Evolutionary conservation across 2,797 vertebrate genomes (phyloP), one percentile per base, ranked within the genome.

Genomic region (Enteromius trimaculatus): DNA sequence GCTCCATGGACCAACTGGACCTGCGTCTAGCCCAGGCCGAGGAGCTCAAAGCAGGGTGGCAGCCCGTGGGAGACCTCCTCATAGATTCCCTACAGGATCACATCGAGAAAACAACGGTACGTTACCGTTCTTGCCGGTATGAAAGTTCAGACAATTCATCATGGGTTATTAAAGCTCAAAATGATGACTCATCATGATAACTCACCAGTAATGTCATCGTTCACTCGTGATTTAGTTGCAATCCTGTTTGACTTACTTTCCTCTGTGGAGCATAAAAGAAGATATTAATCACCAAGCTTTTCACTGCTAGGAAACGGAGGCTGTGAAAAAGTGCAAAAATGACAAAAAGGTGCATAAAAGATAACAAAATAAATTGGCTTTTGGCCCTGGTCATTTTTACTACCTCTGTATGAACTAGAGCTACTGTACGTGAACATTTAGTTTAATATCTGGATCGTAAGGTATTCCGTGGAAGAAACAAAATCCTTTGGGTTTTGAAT

Each of bases 11-110:
- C 86, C 97, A 97, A 87, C 95, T 98, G 1, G 97, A 98, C 53
- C 94, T 95, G 62, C 95, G 95, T 85, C 90, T 99, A 88, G 95
- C 95, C 82, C 94, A 91, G 76, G 96, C 95, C 0, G 97, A 98
- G 91, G 96, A 96, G 0, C 92, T 94, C 89, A 94, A 95, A 65
- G 94, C 92, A 1, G 91, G 91, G 75, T 99, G 97, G 98, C 97
- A 97, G 91, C 96, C 97, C 0, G 96, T 98, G 51, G 97, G 97
- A 68, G 97, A 99, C 88, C 91, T 98, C 82, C 96, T 98, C n/a
- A 97, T 98, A 44, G 97, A 99, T 93, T 96, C 97, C 0, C 94
- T 99, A 88, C 96, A 98, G 90, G 97, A 98, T 87, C 96, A 98
- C 91, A 97, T 98, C 53, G 96, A 97, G 5, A 98, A 95, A 91